Evolutionary conservation across 2,113 vertebrate genomes (phyloP).

Genomic region (Oryzias woworae): DNA sequence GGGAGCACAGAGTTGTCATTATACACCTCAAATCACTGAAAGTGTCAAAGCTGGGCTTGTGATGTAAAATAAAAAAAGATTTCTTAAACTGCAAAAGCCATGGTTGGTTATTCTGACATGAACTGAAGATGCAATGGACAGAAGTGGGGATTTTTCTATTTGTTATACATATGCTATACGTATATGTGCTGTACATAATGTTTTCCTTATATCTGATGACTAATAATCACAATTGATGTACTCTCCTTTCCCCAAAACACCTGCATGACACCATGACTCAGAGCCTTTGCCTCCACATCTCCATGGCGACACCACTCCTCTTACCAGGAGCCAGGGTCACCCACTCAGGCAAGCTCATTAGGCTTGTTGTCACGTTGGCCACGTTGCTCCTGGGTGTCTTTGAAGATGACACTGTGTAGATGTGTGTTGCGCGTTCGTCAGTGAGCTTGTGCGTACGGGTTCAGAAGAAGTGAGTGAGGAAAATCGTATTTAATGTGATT

Average conservation of each 20-base stretch:
- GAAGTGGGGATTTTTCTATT: neutral
- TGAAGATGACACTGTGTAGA: conserved; percentile 63
- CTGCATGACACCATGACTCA: conserved; percentile 67
- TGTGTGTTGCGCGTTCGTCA: conserved; percentile 12
- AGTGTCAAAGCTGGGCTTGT: conserved; percentile 39
- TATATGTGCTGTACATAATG: neutral
- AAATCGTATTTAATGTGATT: conserved; percentile 42
- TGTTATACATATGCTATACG: neutral
- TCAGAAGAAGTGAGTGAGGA: conserved; percentile 1
- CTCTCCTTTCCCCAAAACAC: conserved; percentile 43
- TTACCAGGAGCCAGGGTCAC: conserved; percentile 62
- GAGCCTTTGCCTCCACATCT: conserved; percentile 51
- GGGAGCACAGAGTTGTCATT: conserved; percentile 39
- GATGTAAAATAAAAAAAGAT: conserved; percentile 40
- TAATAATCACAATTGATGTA: conserved; percentile 29
- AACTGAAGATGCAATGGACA: neutral
- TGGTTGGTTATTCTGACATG: conserved; percentile 19
- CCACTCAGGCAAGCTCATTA: conserved; percentile 71
- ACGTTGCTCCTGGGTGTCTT: conserved; percentile 60
- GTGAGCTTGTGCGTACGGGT: neutral
- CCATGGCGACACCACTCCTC: conserved; percentile 67
- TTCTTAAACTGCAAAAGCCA: conserved; percentile 23
- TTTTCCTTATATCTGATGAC: neutral
- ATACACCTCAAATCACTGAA: conserved; percentile 47
- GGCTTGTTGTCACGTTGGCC: conserved; percentile 67